These are phyloP conservation scores for Cataglyphis hispanica DNA, from an alignment of 1,140 invertebrate genomes.

Conservation along the genomic window DNA sequence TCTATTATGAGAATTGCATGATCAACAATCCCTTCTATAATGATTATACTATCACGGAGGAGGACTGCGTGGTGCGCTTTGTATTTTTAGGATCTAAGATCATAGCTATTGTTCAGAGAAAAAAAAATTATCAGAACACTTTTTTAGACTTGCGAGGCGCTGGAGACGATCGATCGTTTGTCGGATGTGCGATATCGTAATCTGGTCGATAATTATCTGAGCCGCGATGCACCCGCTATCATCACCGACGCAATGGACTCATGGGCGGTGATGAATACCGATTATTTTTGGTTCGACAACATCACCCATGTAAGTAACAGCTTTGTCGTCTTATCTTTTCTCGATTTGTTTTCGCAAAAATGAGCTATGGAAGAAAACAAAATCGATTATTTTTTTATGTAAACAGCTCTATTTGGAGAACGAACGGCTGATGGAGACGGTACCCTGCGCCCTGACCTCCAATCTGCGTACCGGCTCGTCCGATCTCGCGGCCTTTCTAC, in stretches of 20 bases:
- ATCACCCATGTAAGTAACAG: constrained; percentile 87
- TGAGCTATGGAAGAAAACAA: background rate
- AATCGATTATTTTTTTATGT: constrained; percentile 20
- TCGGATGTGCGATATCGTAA: constrained; percentile 89
- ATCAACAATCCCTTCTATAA: constrained; percentile 89
- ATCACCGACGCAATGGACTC: constrained; percentile 91
- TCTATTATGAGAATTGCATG: constrained; percentile 92
- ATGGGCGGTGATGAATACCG: constrained; percentile 89
- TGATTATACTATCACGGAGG: constrained; percentile 85
- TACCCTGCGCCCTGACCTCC: constrained; percentile 90
- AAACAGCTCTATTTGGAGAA: constrained; percentile 87
- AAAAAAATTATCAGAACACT: too few relatives aligned
- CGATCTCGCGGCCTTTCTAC: constrained; percentile 89
- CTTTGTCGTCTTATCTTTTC: background rate
- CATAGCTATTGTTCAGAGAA: background rate
- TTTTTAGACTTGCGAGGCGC: constrained; percentile 88
- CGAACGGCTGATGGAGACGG: constrained; percentile 88
- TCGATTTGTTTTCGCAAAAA: background rate
- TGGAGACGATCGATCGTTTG: constrained; percentile 88
- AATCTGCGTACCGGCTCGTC: constrained; percentile 90
- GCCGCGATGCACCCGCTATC: constrained; percentile 90
- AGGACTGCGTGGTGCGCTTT: constrained; percentile 88
- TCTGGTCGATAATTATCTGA: constrained; percentile 90
- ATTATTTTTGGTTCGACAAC: constrained; percentile 90
- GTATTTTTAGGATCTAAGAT: constrained; percentile 15